Base-by-base conservation (phyloP, 2,888 invertebrate genomes). In the Chalcosyrphus nemorum region DNA sequence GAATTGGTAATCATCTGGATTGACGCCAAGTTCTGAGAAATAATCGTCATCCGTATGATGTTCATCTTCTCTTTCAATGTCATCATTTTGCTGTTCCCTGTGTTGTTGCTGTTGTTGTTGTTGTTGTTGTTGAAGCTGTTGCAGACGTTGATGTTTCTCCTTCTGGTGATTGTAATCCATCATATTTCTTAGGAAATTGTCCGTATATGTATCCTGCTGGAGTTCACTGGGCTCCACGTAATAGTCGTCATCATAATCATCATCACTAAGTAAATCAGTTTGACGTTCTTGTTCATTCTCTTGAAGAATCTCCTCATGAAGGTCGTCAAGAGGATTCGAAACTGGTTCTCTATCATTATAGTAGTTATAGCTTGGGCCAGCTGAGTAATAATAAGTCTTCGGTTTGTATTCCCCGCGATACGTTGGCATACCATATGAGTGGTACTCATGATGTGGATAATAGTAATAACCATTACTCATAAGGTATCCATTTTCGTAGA, bases 271-370 rank as follows among this genome's bases (percentile, higher is more conserved):
- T 11, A 86, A 6, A 24, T 87, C 87, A 4, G 81, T 71, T 54
- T 87, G 86, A 6, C 92, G 90, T 88, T 94, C 92, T 61, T 94
- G 91, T 88, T 94, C 94, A 86, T 93, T 93, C 88, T 94, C 94
- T 68, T 93, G 93, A 41, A 94, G 91, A 38, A 94, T 93, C 84
- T 93, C 93, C 82, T 94, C 94, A 86, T 94, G 93, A 9, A 93
- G 90, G 86, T 93, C 93, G 77, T 93, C 93, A 5, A 92, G 91
- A 6, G 91, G 91, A 88, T 93, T 93, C 0, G 92, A 90, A 35
- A 87, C 74, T 47, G 92, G 90, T 35, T 90, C 90, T 4, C 76
- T 52, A 45, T 87, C 87, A 84, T 92, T 91, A 86, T 92, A 92
- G 78, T 92, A 92, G 66, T 88, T 90, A 80, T 92, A 92, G 38